A percentile compares a stretch with the other conserved stretches of the same genome.
These are phyloP conservation scores for Colostygia pectinataria DNA, from an alignment of 2,888 invertebrate species.

Conservation along the genomic window DNA sequence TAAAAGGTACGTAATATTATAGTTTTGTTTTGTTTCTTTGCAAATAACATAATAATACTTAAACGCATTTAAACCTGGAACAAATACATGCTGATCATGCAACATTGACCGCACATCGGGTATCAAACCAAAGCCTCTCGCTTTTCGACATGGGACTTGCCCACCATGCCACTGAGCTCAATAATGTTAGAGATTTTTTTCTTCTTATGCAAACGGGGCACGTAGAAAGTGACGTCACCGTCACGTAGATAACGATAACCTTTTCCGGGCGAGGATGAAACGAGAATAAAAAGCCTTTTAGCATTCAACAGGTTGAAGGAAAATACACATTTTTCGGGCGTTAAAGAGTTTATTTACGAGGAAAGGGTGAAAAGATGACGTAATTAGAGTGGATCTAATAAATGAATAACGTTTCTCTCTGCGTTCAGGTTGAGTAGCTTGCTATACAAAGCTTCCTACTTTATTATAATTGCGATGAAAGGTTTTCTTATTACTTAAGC, in stretches of 20 bases:
- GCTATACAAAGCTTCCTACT: no score
- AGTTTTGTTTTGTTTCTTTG: no score
- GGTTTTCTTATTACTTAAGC: not conserved
- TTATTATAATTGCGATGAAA: not conserved
- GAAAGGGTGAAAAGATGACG: constrained; percentile 9
- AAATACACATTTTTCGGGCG: constrained; percentile 23
- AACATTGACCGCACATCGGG: no score
- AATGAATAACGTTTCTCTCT: constrained; percentile 6
- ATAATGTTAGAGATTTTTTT: no score
- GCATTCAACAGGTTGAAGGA: constrained; percentile 23
- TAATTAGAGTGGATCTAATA: constrained; percentile 6
- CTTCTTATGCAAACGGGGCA: not conserved
- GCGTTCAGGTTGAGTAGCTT: no score
- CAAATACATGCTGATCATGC: no score
- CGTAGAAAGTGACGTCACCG: not conserved
- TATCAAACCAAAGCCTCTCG: no score
- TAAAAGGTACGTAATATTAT: no score
- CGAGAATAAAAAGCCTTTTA: constrained; percentile 14
- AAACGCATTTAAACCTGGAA: no score
- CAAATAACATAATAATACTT: no score
- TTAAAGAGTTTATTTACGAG: constrained; percentile 27
- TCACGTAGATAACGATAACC: constrained; percentile 1
- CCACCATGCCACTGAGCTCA: not conserved
- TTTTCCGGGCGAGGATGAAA: constrained; percentile 1
- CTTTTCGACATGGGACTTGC: no score